Conservation (phyloP, 2,888 invertebrate genomes). For the Epinotia ramella region DNA sequence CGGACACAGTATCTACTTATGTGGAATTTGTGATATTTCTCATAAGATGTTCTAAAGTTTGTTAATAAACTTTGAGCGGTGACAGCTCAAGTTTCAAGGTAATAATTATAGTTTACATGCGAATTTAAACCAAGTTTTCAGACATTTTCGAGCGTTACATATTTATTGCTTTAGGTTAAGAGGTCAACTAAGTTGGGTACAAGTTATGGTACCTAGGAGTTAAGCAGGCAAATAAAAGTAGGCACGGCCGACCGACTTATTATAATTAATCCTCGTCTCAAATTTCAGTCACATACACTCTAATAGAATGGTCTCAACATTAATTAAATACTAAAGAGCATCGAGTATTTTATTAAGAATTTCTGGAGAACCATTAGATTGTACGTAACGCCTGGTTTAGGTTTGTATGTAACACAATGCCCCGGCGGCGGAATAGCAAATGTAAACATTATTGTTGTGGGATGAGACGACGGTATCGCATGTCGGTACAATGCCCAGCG, state of each 20-base stretch:
- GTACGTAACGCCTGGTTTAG: conserved; percentile 2
- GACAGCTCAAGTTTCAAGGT: conserved; percentile 55
- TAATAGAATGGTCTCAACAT: not conserved
- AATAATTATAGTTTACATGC: conserved; percentile 51
- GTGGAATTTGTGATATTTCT: conserved; percentile 42
- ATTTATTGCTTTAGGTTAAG: conserved; percentile 11
- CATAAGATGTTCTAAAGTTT: conserved; percentile 45
- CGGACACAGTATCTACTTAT: not conserved
- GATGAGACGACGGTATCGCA: conserved; percentile 32
- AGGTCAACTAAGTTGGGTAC: not conserved
- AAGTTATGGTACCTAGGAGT: not conserved
- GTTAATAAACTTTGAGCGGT: conserved; percentile 48
- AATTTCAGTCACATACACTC: too few relatives aligned
- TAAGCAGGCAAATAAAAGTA: not conserved
- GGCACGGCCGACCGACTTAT: too few relatives aligned
- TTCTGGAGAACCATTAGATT: not conserved
- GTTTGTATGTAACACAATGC: conserved; percentile 22
- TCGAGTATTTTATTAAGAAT: not conserved
- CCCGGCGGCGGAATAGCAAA: conserved; percentile 18
- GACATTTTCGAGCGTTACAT: conserved; percentile 20
- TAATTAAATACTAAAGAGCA: not conserved
- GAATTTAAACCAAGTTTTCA: conserved; percentile 49
- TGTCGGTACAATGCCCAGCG: conserved; percentile 36
- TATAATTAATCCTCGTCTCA: too few relatives aligned
- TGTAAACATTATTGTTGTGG: conserved; percentile 42